Base-by-base conservation (phyloP, 2,797 vertebrate genomes). In the Menidia menidia region DNA sequence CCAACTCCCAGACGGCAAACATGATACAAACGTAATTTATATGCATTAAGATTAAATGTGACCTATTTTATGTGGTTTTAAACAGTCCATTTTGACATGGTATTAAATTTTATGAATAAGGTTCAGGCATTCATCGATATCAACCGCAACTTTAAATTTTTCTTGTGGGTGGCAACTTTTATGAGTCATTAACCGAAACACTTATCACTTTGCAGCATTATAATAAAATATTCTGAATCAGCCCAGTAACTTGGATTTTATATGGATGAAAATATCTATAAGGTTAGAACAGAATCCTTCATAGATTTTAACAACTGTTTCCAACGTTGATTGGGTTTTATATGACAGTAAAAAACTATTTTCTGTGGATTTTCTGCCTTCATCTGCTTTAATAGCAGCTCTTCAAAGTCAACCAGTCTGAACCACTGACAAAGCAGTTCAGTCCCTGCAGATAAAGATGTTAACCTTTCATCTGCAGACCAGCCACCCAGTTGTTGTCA, bases 401-500 rank as follows among this genome's bases (percentile, higher is more conserved):
- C 33, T 45, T 43, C 15, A 64, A 31, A 54, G 18, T 33, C 64
- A 35, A 11, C 13, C 66, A 42, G 16, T 18, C 45, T 66, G 58
- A 71, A 5, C 75, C 35, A 72, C 33, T 70, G 53, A 81, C 54
- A 42, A 33, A 64, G 56, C 57, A 70, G 51, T 35, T 4, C 11
- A 58, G 47, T 39, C 33, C 25, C 25, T 44, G 45, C 33, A 68
- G 44, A 81, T 63, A 32, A 73, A 68, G 18, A 82, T 19, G 52
- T 73, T 66, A 52, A 56, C 43, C 55, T 64, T 77, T 64, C 48
- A 77, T 76, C 62, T 35, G 50, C 32, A 61, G 35, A 75, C 35
- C 31, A 62, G 16, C 33, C 15, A 15, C 6, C 9, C 47, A 33
- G 35, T 62, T 50, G 39, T 31, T 33, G 41, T 35, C 11, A 31